Evolutionary conservation across 2,888 invertebrate species (phyloP), one percentile per base, ranked within the genome.

Genomic region (Epinotia nisella): DNA sequence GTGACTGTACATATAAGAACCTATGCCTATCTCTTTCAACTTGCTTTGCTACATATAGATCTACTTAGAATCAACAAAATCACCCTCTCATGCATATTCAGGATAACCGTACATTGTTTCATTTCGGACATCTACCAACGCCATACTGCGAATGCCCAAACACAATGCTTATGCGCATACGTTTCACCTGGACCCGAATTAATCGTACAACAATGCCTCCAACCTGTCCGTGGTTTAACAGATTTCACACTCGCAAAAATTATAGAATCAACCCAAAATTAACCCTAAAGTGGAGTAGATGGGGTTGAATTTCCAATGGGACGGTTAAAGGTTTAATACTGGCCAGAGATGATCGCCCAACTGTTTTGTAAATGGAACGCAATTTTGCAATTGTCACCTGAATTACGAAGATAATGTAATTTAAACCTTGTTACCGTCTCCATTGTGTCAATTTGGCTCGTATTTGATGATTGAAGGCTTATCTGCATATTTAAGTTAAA

Each of bases 321-420:
- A 21, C 24, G 53, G 55, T 35, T 41, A 65, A 66, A 76, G 74
- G 76, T 78, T 71, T 80, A 82, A 81, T 82, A 80, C 82, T 81
- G 82, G 82, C 81, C 86, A 82, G 78, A 83, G 85, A 87, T 87
- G 85, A 90, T 88, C 87, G 81, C 78, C 78, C 84, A 82, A 85
- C 83, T 83, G 83, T 87, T 89, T 87, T 84, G 83, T 81, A 87
- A 88, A 88, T 90, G 86, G 84, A 87, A 88, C 85, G 86, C 84
- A 87, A 89, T 88, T 88, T 85, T n/a, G n/a, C 81, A 84, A 85
- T 86, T 88, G 88, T 89, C 90, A 91, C 92, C 91, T 91, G 90
- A 83, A 82, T 81, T 76, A 75, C 60, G 64, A 66, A 67, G 75
- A 71, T 80, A 79, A 80, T 75, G 76, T 58, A 74, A 75, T 76